Evolutionary conservation across 2,888 invertebrate genomes (phyloP), one percentile per base, ranked within the genome.

Genomic region (Drosophila incognita): DNA sequence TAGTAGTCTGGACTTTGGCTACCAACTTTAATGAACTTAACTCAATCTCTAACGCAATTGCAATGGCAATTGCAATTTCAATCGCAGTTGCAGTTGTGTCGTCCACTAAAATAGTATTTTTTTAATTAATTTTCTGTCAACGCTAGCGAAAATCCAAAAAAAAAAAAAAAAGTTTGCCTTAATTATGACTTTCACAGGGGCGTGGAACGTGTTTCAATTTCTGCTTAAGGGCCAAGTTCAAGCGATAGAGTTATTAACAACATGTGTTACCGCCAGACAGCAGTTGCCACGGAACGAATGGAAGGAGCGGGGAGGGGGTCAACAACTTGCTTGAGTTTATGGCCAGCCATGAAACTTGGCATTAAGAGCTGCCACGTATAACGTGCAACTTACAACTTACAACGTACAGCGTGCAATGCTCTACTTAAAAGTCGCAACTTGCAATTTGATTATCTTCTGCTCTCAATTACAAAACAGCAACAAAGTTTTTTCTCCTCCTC

Each of bases 41-140:
- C 80, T 62, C 61, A 75, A 65, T 51, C 57, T 49, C 62, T 53
- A 65, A 38, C n/a, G 35, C 59, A 60, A 60, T 69, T 15, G 15
- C 24, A 63, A 73, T 67, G 38, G n/a, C 51, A 64, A 51, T 49
- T 52, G 42, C 59, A 60, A 54, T 65, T 70, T 36, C 29, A 65
- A 62, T 59, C 56, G 64, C 33, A 60, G 58, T 63, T 40, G 48
- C 38, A 56, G 2, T 15, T 31, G 48, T 27, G 15, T 24, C 8
- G 18, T 11, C 42, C 21, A 24, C 31, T 13, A 33, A 53, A 33
- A 35, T 24, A 54, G 49, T 42, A 77, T 38, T 70, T 74, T 89
- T 87, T 88, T 78, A 87, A 87, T 87, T 87, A 90, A 87, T 87
- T 87, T 87, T 87, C 83, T 87, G 87, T 87, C 87, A 86, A 86